Evolutionary conservation across 2,888 invertebrate genomes (phyloP), one percentile per base, ranked within the genome.

Genomic region (Patella pellucida): DNA sequence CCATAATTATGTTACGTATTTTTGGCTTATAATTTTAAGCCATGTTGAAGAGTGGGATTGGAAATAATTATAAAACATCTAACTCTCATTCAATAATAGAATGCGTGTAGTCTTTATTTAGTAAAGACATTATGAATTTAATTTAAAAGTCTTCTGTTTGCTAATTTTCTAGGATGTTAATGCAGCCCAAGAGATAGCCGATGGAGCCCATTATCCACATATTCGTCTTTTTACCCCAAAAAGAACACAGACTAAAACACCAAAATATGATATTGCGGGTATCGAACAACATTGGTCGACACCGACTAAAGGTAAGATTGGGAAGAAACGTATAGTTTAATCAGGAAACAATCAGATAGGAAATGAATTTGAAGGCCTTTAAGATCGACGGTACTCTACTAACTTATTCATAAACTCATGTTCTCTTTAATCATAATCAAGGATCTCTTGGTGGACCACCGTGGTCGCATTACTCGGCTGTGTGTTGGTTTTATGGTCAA

Each of bases 401-500:
- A 14, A 14, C 0, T n/a, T n/a, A 54, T 16, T 54, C 15, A n/a
- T 54, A 16, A 4, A 4, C n/a, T 54, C 54, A 12, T 52, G n/a
- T 71, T 3, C 23, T 69, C n/a, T 69, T n/a, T 50, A 50, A 27
- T 31, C 15, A 68, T 27, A 68, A n/a, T 27, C 4, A 72, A 79
- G 77, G 67, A 15, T 52, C 68, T 31, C 75, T 80, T 19, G 81
- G 81, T 3, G 73, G 68, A 0, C 52, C 54, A 15, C 67, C 67
- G 14, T 85, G 81, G 76, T 74, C 71, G 14, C 81, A 77, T 15
- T 87, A 85, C 76, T 86, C 87, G 12, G 85, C 86, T 0, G 80
- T 88, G 16, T 88, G 88, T 74, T 88, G 86, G 83, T 74, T 84
- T 78, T 88, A 81, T 77, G 88, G 84, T 3, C 76, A 79, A 56